These are phyloP conservation scores for Plemyria rubiginata DNA, from an alignment of 2,888 invertebrate genomes.

Conservation along the genomic window DNA sequence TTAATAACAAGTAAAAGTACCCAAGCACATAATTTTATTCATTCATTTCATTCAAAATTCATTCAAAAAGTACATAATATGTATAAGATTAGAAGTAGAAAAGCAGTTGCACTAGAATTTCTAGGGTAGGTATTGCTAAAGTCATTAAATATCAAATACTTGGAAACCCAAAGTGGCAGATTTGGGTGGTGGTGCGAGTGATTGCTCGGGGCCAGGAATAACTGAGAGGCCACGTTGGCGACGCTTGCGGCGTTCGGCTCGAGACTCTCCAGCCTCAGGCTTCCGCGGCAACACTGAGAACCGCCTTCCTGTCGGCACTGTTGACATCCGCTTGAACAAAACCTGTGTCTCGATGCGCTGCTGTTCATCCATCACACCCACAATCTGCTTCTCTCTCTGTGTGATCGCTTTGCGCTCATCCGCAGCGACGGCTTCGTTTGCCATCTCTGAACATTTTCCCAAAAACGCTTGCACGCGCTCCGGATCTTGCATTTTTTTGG, in stretches of 20 bases:
- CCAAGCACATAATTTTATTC: slow-evolving; percentile 14
- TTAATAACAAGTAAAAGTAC: not conserved
- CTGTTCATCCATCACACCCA: slow-evolving; percentile 64
- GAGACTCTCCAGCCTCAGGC: slow-evolving; percentile 49
- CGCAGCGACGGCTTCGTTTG: slow-evolving; percentile 59
- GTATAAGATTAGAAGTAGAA: slow-evolving; percentile 6
- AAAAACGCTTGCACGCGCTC: slow-evolving; percentile 74
- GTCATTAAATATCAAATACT: slow-evolving; percentile 65
- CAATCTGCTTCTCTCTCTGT: slow-evolving; percentile 66
- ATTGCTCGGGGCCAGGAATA: slow-evolving; percentile 67
- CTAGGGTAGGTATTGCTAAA: slow-evolving; percentile 3
- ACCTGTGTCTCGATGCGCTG: slow-evolving; percentile 67
- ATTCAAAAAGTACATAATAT: slow-evolving; percentile 3
- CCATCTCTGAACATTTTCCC: slow-evolving; percentile 71
- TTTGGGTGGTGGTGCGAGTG: slow-evolving; percentile 62
- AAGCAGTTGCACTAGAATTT: slow-evolving; percentile 13
- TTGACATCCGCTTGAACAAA: slow-evolving; percentile 74
- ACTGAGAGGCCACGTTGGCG: slow-evolving; percentile 71
- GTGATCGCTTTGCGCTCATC: slow-evolving; percentile 73
- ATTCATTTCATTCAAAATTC: no score
- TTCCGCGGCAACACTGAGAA: slow-evolving; percentile 72
- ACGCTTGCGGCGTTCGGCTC: slow-evolving; percentile 61
- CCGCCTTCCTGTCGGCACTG: slow-evolving; percentile 67
- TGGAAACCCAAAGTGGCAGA: slow-evolving; percentile 67
- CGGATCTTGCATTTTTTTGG: slow-evolving; percentile 71